Evolutionary conservation across 2,113 vertebrate species (phyloP).

Genomic region (Aptenodytes forsteri): DNA sequence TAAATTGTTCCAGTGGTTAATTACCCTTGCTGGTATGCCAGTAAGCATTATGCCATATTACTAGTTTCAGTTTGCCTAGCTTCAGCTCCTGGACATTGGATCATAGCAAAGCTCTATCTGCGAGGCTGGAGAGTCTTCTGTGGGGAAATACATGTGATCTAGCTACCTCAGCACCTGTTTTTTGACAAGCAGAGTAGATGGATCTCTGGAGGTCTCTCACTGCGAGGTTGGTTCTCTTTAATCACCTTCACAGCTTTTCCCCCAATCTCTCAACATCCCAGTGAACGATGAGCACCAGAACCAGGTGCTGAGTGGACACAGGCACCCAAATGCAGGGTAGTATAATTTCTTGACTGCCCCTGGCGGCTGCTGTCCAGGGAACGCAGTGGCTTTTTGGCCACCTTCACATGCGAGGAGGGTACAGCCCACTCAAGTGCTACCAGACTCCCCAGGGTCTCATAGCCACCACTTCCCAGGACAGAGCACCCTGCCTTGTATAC

Average conservation of each 20-base stretch:
- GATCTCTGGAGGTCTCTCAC: background rate
- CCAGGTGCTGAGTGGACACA: background rate
- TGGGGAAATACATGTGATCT: background rate
- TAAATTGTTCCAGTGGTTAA: background rate
- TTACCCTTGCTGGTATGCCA: background rate
- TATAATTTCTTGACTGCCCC: background rate
- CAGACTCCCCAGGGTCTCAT: background rate
- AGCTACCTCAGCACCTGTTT: background rate
- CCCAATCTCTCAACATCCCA: background rate
- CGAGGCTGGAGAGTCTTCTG: background rate
- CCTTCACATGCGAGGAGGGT: accelerated
- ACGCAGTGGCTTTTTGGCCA: accelerated
- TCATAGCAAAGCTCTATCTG: background rate
- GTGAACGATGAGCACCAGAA: background rate
- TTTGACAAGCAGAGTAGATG: background rate
- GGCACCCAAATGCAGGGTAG: background rate
- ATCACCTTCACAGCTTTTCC: background rate
- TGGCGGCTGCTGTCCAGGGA: background rate
- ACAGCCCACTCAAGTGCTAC: background rate
- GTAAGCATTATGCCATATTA: background rate
- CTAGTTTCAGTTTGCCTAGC: background rate
- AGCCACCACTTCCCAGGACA: background rate
- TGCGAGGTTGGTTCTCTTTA: background rate
- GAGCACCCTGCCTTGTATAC: background rate
- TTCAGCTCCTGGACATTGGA: background rate